Evolutionary conservation across 1,140 invertebrate species (phyloP).

Genomic region (Microplitis demolitor): DNA sequence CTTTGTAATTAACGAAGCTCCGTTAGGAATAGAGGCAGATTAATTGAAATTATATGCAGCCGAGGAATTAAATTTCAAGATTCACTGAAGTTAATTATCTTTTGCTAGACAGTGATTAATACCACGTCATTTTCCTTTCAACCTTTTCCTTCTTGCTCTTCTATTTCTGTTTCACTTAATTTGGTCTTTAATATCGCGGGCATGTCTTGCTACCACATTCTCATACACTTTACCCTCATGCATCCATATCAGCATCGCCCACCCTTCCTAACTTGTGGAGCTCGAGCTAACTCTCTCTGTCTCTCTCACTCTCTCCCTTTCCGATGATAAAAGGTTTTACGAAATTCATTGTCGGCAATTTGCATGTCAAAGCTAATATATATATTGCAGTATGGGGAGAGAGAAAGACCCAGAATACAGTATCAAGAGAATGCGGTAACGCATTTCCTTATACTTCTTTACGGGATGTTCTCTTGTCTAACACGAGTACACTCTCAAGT

Average conservation of each 20-base stretch:
- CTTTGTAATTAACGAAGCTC: no score
- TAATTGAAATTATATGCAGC: no score
- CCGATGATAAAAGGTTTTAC: conserved; percentile 60
- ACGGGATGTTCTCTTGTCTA: conserved; percentile 1
- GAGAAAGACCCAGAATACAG: conserved; percentile 29
- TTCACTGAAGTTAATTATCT: conserved; percentile 13
- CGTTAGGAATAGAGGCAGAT: conserved; percentile 30
- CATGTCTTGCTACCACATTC: not conserved
- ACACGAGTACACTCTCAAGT: not conserved
- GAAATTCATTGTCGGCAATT: conserved; percentile 62
- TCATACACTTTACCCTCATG: conserved; percentile 3
- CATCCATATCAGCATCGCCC: conserved; percentile 1
- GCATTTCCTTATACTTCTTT: conserved; percentile 22
- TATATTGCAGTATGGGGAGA: no score
- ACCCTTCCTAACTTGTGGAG: conserved; percentile 27
- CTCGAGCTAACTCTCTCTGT: no score
- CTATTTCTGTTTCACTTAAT: conserved; percentile 25
- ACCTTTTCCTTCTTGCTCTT: not conserved
- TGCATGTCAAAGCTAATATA: conserved; percentile 54
- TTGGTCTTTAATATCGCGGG: not conserved
- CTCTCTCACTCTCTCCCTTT: no score
- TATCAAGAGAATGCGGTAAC: conserved; percentile 27
- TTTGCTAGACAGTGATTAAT: conserved; percentile 60
- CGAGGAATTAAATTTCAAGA: no score
- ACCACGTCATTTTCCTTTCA: conserved; percentile 42